Conservation (phyloP, 1,140 invertebrate species). For the Temnothorax longispinosus region DNA sequence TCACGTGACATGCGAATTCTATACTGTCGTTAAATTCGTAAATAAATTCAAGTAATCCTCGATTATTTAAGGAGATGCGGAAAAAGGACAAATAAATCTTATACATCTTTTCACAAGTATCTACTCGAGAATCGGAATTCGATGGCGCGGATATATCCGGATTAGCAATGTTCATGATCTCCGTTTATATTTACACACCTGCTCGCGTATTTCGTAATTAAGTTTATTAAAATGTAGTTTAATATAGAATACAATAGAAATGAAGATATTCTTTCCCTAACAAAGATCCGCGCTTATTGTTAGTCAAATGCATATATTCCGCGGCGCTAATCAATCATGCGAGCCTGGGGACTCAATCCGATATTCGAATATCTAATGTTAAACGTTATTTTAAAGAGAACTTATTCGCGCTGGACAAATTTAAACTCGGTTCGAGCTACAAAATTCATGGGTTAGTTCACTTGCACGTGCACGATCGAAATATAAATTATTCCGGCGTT, state of each 20-base stretch:
- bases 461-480: slow-evolving; percentile 32
- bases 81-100: neutral
- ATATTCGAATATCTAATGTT: slow-evolving; percentile 42
- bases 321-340: neutral
- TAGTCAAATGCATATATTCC: neutral
- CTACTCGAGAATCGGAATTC: neutral
- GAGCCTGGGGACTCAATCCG: neutral
- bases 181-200: neutral
- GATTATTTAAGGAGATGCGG: neutral
- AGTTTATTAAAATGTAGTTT: neutral
- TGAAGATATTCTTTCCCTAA: neutral
- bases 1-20: neutral
- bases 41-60: slow-evolving; percentile 16
- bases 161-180: neutral
- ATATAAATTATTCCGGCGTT: slow-evolving; percentile 29
- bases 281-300: neutral
- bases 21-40: neutral
- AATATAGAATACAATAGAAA: neutral
- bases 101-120: neutral
- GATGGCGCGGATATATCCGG: neutral
- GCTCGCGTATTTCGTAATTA: neutral
- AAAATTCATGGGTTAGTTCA: slow-evolving; percentile 35
- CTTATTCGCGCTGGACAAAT: slow-evolving; percentile 28
- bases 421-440: slow-evolving; percentile 10
- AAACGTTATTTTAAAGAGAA: slow-evolving; percentile 34